Evolutionary conservation across 2,888 invertebrate species (phyloP), one percentile per base, ranked within the genome.

Genomic region (Lapara coniferarum): DNA sequence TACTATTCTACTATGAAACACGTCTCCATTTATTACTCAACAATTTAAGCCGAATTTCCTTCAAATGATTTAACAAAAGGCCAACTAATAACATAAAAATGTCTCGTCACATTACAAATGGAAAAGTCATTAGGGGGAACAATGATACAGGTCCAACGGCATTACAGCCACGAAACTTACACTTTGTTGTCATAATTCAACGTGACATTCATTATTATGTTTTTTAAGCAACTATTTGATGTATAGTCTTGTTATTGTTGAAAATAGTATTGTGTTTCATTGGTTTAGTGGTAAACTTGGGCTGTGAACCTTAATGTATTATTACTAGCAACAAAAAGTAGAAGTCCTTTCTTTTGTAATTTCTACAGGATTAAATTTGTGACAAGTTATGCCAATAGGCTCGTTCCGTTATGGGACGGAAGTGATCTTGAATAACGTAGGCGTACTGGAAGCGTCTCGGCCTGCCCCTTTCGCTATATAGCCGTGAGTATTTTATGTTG

Each of bases 51-150:
- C 19, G 8, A 19, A 46, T 7, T 19, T 10, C 55, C 16, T 10
- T 16, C 7, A 13, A 63, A 49, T 19, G 19, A 19, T 25, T 19
- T 46, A 49, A 49, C 63, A 63, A 63, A 49, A 19, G 12, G 13
- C 1, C 49, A 63, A 12, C 46, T 63, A 63, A 63, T 49, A 63
- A 63, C 46, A 16, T 13, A 63, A 63, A 63, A 63, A 63, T 63
- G 63, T 46, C 63, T 19, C 63, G 63, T 63, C 49, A 46, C 16
- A 63, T 63, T 19, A 63, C 19, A 63, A 63, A 63, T 63, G 63
- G 49, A 63, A 63, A 63, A 49, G 63, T 63, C 19, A 63, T 63
- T 63, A 63, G 12, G 5, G 49, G 10, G 63, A 46, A 49, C 63
- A 63, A 63, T 63, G 63, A 46, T 16, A 59, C 46, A 59, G 46